Percentiles rank a stretch among this genome's conserved stretches.
Evolutionary conservation across 2,888 invertebrate genomes (phyloP).

Genomic region (Dilophus febrilis): DNA sequence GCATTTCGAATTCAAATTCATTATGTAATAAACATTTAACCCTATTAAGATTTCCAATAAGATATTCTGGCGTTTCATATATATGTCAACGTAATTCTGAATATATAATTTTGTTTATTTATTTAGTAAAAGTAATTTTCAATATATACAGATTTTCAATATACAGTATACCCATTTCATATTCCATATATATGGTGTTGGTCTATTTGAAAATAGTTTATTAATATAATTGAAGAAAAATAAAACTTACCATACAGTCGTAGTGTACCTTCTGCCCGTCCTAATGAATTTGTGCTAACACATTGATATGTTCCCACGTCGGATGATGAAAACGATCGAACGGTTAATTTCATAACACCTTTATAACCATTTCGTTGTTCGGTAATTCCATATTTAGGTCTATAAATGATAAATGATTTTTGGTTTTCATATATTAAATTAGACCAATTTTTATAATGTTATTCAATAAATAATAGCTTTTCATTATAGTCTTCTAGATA

Average conservation of each 20-base stretch:
- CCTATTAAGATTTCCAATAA: too few species aligned
- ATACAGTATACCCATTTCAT: too few species aligned
- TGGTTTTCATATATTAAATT: too few species aligned
- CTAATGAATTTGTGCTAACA: conserved; percentile 48
- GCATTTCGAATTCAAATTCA: too few species aligned
- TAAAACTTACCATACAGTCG: conserved; percentile 40
- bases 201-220: neutral
- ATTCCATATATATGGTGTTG: neutral
- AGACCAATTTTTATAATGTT: too few species aligned
- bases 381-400: conserved; percentile 30
- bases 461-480: too few species aligned
- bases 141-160: neutral
- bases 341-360: conserved; percentile 27
- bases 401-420: conserved; percentile 9
- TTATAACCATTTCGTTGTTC: conserved; percentile 29
- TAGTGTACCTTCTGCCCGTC: conserved; percentile 45
- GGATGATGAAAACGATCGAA: conserved; percentile 34
- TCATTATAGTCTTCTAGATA: neutral
- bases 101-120: too few species aligned
- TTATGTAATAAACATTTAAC: too few species aligned
- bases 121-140: too few species aligned
- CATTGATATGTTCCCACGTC: conserved; percentile 65
- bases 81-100: too few species aligned
- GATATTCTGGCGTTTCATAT: too few species aligned
- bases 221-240: conserved; percentile 1